phyloP scores from a whole-genome alignment of 92 coral and sea anemone genomes.

The Pocillopora meandrina region DNA sequence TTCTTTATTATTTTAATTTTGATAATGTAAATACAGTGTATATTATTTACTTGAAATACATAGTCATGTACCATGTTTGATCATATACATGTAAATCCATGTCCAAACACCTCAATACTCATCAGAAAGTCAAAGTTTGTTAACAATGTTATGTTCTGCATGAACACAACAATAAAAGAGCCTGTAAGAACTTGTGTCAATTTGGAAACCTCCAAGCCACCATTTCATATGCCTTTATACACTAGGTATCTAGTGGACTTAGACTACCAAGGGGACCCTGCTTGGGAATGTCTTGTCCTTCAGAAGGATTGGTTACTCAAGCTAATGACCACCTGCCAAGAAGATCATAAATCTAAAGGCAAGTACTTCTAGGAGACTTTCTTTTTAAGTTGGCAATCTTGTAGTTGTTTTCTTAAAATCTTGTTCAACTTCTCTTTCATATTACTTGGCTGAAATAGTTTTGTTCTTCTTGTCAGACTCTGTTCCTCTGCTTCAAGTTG shows the following conservation, averaged over 20 bases:
- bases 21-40: too few relatives aligned
- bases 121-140: too few relatives aligned
- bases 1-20: too few relatives aligned
- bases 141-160: too few relatives aligned
- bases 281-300: constrained; percentile 93
- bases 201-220: neutral
- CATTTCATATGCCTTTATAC: neutral
- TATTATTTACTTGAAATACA: too few relatives aligned
- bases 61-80: too few relatives aligned
- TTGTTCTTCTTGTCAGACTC: constrained; percentile 47
- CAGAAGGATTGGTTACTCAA: constrained; percentile 94
- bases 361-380: neutral
- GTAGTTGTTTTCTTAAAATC: neutral
- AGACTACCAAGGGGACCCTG: constrained; percentile 90
- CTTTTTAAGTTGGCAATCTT: too few relatives aligned
- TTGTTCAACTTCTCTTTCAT: neutral
- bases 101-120: too few relatives aligned
- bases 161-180: neutral
- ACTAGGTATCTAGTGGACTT: constrained; percentile 90
- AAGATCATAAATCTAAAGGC: constrained; percentile 93
- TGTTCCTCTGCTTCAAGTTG: constrained; percentile 78
- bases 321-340: constrained; percentile 78
- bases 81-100: too few relatives aligned
- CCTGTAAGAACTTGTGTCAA: neutral
- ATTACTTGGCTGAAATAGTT: neutral